Evolutionary conservation across 2,797 vertebrate genomes (phyloP), one percentile per base, ranked within the genome.

Genomic region (Numenius phaeopus): DNA sequence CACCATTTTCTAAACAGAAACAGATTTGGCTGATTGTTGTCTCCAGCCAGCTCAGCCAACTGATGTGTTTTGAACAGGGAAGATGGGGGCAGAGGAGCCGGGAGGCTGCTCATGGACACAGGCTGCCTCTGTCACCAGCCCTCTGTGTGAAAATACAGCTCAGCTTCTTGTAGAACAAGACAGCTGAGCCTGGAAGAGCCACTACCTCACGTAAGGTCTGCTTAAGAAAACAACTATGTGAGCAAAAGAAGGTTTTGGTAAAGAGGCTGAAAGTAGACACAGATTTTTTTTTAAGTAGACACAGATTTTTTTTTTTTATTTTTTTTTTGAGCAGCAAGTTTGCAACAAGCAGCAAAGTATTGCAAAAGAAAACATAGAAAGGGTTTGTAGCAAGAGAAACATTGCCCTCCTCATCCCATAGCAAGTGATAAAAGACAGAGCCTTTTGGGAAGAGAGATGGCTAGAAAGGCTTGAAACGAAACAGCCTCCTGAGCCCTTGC

Each of bases 401-500:
- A 23, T 17, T 49, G 5, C 3, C 0, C 4, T 40, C 62, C 20
- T 64, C 4, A 27, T 5, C 12, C 11, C 3, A 13, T 0, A 65
- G 22, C 46, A 54, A 21, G 18, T 26, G 39, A 55, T 21, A 65
- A 83, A 77, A 64, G 21, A 47, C 20, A 65, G 57, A 81, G 6
- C 2, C 27, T 66, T 77, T 84, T 26, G 39, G 47, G 39, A 78
- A 80, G 10, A n/a, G n/a, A 57, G 9, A 49, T 69, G 15, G 12
- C 32, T 34, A 69, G 50, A 61, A 83, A 20, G 22, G 9, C 17
- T 77, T 78, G 73, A 73, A 90, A 86, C 11, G 2, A 85, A 86
- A 54, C 6, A 61, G 5, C 7, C 11, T 54, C 34, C 13, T 32
- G 30, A 76, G 27, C 34, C 4, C 23, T 58, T 71, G 46, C 12